Evolutionary conservation across 1,140 invertebrate genomes (phyloP), one percentile per base, ranked within the genome.

Genomic region (Macrosteles quadrilineatus): DNA sequence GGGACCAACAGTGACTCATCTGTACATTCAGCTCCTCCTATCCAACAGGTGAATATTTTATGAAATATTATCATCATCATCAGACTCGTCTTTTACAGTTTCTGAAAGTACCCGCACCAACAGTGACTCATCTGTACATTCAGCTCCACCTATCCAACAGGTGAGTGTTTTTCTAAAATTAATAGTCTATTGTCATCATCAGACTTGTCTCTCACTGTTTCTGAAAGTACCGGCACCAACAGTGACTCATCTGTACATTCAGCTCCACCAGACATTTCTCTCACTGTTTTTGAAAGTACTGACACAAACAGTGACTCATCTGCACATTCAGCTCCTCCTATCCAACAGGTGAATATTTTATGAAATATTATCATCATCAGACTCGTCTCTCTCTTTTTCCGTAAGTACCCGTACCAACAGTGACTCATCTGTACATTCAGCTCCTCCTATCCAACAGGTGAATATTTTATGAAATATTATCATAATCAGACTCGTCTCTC

Each of bases 231-330:
- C 2, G 55, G 73, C 53, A 71, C 68, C n/a, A 73, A 73, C 43
- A 73, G 73, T 53, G 73, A 73, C 68, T 73, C 73, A 2, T 72
- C 71, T 55, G 59, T 66, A 25, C 68, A 70, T 14, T 70, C 68
- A 30, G 65, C 29, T 30, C 57, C 70, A 0, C 47, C 27, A 55
- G 25, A 11, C 31, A 36, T 25, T 25, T 68, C 45, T 31, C 14
- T 57, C 1, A 53, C 53, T 43, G n/a, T 69, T 14, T 57, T 31
- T 17, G 55, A 62, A 30, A 62, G 53, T 19, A 62, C 47, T 2
- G 55, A 70, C 53, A 71, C 68, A 19, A 73, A 73, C 43, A 73
- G 73, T 53, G 73, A 73, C 68, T 73, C 73, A 2, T 72, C 71
- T 55, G 59, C 57, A 25, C 68, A 70, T 14, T 70, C 68, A 30